Evolutionary conservation across 2,797 vertebrate genomes (phyloP).

Genomic region (Coreius guichenoti): DNA sequence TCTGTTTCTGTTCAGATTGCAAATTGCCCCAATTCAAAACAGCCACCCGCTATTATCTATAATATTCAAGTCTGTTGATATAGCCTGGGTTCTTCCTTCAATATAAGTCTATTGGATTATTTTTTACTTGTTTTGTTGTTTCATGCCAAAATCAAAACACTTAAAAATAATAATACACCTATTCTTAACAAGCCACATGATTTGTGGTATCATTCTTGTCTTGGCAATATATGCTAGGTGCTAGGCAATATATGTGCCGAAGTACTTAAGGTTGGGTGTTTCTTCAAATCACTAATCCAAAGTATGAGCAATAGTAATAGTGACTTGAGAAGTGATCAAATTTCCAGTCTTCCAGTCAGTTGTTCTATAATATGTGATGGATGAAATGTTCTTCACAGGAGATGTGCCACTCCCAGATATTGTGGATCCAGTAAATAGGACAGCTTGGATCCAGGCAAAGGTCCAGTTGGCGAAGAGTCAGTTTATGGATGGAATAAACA

Average conservation of each 20-base stretch:
- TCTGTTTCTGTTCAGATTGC: neutral
- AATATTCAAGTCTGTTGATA: neutral
- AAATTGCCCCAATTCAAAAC: neutral
- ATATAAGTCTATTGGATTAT: neutral
- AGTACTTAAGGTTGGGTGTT: neutral
- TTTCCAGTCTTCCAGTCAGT: neutral
- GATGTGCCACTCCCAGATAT: slow-evolving; percentile 83
- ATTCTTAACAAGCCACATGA: neutral
- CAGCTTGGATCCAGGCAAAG: slow-evolving; percentile 85
- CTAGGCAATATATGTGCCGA: neutral
- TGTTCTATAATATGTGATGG: neutral
- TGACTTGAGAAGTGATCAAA: neutral
- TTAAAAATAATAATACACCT: neutral
- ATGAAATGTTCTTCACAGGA: slow-evolving; percentile 74
- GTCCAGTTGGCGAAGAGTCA: slow-evolving; percentile 86
- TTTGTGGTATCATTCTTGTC: neutral
- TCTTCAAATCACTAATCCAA: neutral
- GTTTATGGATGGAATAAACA: slow-evolving; percentile 96
- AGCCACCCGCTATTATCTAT: neutral
- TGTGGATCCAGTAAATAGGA: slow-evolving; percentile 84
- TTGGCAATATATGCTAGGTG: no score
- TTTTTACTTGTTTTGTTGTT: neutral
- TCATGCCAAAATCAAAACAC: neutral
- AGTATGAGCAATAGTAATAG: neutral
- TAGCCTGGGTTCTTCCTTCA: neutral